Base-by-base conservation (phyloP, 1,140 invertebrate genomes). In the Drosophila ironensis region DNA sequence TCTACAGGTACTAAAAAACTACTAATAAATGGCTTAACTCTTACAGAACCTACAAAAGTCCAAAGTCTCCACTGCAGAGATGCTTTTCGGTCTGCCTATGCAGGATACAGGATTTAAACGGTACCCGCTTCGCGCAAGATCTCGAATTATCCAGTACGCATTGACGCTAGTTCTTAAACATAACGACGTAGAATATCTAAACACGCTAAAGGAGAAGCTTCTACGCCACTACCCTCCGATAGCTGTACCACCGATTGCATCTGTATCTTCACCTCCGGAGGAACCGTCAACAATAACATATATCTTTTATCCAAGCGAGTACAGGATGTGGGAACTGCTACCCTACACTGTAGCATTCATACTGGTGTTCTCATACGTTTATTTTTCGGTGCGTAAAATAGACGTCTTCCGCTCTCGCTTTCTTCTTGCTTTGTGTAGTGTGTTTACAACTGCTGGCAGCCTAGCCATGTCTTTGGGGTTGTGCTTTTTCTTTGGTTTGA, bases 341-440 rank as follows among this genome's bases (percentile, higher is more conserved):
- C 97, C 97, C 0, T 89, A 99, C 0, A 92, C 94, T 14, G 93
- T 96, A 51, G 95, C 96, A 5, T 98, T 98, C 74, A 89, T 96
- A 9, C 92, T 96, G 9, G 91, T 98, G 7, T 98, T 98, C 88
- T 90, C 97, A 3, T 99, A 98, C 81, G 94, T 98, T 2, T 98
- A 98, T 86, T 99, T 98, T 89, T 98, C 97, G 38, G 95, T 98
- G 8, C 92, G 97, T 81, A 97, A 98, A 92, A 97, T 99, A 41
- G 97, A 98, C 88, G 93, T 97, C 46, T 94, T 99, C 8, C 96
- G 96, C 78, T 98, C 97, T 1, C 98, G 98, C 91, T 91, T 97
- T 46, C 95, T 96, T 1, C 93, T 99, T 76, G 97, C 98, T 0
- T 93, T 98, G 28, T 96, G 96, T 88, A 97, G 97, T 2, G 95